Evolutionary conservation across 30 jellyfish, hydroid and myxozoan genomes (phyloP), one percentile per base, ranked within the genome.

Genomic region (Turritopsis rubra): DNA sequence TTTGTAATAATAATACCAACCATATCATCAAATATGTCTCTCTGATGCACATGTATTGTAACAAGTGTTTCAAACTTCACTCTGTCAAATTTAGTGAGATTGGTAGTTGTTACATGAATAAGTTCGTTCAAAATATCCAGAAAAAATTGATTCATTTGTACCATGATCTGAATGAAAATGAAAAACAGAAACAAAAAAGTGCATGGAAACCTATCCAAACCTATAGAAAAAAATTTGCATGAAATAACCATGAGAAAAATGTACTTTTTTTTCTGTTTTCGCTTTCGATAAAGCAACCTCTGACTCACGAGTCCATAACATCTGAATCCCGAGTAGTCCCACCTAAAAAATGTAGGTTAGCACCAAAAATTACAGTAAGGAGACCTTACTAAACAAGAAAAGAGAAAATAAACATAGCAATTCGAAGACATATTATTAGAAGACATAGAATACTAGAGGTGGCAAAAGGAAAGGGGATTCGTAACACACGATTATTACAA

Each of bases 231-330:
- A 19, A 72, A 18, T 16, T 72, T 26, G 13, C 16, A 3, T 70
- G 16, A 70, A 9, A 7, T n/a, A n/a, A n/a, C n/a, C 28, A 8
- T 20, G n/a, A 16, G 16, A 53, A 25, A 1, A 20, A 74, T 8
- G 21, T 71, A 85, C 97, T 91, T 90, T 90, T 82, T 82, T 90
- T 65, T 90, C 97, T 16, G 94, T 73, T 54, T 90, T 90, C 18
- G 97, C 91, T 54, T 85, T 85, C 52, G 95, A 85, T 52, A 90
- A 86, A 7, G 97, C 95, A n/a, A 79, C 90, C 77, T 90, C 97
- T 20, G 97, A 83, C 52, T 90, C 94, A 79, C 94, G 75, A 31
- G 97, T 90, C 97, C 97, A 90, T 18, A 90, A 75, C 95, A 90
- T 90, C 83, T 90, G 97, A 66, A 90, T 65, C 70, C 97, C 95